Evolutionary conservation across 2,888 invertebrate genomes (phyloP).

Genomic region (Strigamia crassipes): DNA sequence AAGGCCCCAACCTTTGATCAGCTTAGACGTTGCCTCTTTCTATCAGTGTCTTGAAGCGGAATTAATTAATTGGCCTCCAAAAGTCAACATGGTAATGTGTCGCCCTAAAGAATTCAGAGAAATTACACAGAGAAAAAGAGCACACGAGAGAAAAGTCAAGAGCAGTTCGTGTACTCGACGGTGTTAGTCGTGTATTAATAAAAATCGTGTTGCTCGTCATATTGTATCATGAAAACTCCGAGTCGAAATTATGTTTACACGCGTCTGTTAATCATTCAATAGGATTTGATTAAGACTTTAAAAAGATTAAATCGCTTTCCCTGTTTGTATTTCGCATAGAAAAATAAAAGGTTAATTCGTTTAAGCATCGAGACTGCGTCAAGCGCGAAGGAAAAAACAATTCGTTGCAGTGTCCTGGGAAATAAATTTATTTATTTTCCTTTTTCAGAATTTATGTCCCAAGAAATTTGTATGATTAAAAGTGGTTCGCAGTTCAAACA

Average conservation of each 20-base stretch:
- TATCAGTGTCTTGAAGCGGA: neutral
- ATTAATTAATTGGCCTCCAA: conserved; percentile 11
- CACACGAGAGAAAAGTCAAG: neutral
- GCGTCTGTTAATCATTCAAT: too few species aligned
- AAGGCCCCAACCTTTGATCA: conserved; percentile 28
- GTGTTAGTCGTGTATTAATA: neutral
- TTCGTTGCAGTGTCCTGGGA: too few species aligned
- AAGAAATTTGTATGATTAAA: too few species aligned
- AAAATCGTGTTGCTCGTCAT: neutral
- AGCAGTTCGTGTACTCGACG: neutral
- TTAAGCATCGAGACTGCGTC: too few species aligned
- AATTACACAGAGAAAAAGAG: neutral
- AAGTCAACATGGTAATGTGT: conserved; percentile 16
- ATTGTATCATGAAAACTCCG: neutral
- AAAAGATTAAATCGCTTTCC: too few species aligned
- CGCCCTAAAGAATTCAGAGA: neutral
- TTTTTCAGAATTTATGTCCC: too few species aligned
- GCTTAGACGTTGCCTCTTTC: conserved; percentile 16
- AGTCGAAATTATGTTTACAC: too few species aligned
- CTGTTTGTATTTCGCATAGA: too few species aligned
- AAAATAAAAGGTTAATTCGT: too few species aligned
- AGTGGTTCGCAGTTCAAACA: neutral
- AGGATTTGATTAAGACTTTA: too few species aligned
- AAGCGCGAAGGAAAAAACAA: too few species aligned
- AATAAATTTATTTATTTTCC: too few species aligned